Conservation (phyloP, 2,113 vertebrate genomes). For the Poecilia latipinna region DNA sequence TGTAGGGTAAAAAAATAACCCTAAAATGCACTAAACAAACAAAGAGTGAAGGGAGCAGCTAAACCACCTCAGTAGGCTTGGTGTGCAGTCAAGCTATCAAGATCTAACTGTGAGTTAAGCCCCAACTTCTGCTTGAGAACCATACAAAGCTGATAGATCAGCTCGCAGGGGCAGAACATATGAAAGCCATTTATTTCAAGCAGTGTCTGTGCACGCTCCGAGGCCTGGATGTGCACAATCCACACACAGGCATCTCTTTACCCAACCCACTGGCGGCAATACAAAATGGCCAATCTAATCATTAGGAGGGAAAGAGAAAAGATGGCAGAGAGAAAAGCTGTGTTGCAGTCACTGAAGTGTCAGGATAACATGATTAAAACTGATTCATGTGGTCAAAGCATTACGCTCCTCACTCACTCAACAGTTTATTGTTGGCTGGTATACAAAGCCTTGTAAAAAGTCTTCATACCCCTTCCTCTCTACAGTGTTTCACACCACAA, state of each 20-base stretch:
- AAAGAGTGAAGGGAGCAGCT: constrained; percentile 1
- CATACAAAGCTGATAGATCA: constrained; percentile 71
- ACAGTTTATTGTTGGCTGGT: constrained; percentile 25
- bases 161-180: constrained; percentile 59
- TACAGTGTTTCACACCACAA: neutral
- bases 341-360: constrained; percentile 70
- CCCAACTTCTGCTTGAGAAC: constrained; percentile 52
- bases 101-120: constrained; percentile 51
- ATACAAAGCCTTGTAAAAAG: neutral
- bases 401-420: constrained; percentile 51
- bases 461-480: neutral
- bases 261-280: constrained; percentile 53
- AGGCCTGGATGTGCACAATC: constrained; percentile 15
- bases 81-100: constrained; percentile 44
- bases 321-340: constrained; percentile 64
- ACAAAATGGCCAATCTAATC: constrained; percentile 74
- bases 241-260: constrained; percentile 59
- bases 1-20: neutral
- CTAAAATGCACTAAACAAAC: neutral
- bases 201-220: constrained; percentile 39
- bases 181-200: constrained; percentile 78
- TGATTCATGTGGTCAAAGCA: constrained; percentile 72
- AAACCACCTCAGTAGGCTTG: constrained; percentile 10
- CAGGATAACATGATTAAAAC: constrained; percentile 80
- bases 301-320: constrained; percentile 70